Conservation (phyloP, 2,113 vertebrate species). For the Ahaetulla prasina region DNA sequence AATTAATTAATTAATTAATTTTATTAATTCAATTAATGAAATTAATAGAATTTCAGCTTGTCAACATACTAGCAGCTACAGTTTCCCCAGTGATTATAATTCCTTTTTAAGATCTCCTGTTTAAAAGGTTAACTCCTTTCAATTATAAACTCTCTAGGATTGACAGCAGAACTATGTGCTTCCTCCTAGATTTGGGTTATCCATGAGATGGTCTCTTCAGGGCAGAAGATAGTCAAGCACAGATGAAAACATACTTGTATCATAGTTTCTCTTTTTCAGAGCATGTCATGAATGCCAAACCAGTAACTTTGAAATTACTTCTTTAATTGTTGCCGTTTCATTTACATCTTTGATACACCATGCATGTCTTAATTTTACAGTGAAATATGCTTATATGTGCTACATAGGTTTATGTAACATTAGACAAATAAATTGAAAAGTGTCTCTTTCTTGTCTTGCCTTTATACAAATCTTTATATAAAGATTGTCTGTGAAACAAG, state of each 20-base stretch:
- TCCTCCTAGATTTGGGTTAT: neutral
- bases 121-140: neutral
- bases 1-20: too few relatives aligned
- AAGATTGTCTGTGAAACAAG: constrained; percentile 4
- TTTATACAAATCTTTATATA: neutral
- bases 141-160: neutral
- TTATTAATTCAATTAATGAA: too few relatives aligned
- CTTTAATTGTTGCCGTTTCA: neutral
- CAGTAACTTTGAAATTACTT: neutral
- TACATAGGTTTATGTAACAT: neutral
- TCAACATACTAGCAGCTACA: neutral
- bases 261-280: neutral
- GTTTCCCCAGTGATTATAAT: neutral
- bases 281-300: neutral
- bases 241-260: neutral
- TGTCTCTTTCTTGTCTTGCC: neutral
- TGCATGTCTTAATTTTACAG: neutral
- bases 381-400: neutral
- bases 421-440: neutral
- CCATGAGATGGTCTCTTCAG: neutral
- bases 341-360: neutral
- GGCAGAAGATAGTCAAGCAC: neutral
- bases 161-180: neutral
- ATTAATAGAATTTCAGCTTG: neutral
- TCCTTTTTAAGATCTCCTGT: neutral